Conservation (phyloP, 30 jellyfish, hydroid and myxozoan genomes). For the Pelagia noctiluca region DNA sequence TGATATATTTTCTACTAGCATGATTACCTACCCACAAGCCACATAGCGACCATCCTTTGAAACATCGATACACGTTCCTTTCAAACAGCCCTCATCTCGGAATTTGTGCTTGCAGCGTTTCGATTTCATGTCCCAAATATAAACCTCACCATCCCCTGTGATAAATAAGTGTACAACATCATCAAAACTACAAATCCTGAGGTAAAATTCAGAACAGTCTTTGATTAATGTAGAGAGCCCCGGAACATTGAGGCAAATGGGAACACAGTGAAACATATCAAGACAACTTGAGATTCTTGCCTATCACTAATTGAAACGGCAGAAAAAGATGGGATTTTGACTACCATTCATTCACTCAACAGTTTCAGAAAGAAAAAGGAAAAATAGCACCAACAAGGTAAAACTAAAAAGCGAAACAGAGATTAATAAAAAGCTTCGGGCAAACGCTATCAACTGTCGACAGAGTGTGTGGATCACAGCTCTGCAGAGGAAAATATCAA, state of each 20-base stretch:
- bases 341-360: no score
- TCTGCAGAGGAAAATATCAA: no score
- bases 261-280: not conserved
- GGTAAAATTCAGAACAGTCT: no score
- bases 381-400: no score
- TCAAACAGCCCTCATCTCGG: constrained; percentile 84
- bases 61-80: constrained; percentile 61
- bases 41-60: constrained; percentile 75
- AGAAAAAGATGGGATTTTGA: not conserved
- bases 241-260: no score
- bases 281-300: not conserved
- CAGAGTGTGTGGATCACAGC: no score
- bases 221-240: no score
- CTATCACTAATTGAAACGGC: not conserved
- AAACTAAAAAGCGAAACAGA: no score
- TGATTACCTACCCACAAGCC: constrained; percentile 88
- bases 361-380: no score
- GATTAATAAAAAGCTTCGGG: no score
- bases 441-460: no score
- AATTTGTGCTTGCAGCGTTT: constrained; percentile 80
- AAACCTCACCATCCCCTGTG: constrained; percentile 92
- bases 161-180: not conserved
- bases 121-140: constrained; percentile 83
- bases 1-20: not conserved
- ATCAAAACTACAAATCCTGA: no score